Base-by-base conservation (phyloP, 2,888 invertebrate genomes). In the Leptodirus hochenwartii region DNA sequence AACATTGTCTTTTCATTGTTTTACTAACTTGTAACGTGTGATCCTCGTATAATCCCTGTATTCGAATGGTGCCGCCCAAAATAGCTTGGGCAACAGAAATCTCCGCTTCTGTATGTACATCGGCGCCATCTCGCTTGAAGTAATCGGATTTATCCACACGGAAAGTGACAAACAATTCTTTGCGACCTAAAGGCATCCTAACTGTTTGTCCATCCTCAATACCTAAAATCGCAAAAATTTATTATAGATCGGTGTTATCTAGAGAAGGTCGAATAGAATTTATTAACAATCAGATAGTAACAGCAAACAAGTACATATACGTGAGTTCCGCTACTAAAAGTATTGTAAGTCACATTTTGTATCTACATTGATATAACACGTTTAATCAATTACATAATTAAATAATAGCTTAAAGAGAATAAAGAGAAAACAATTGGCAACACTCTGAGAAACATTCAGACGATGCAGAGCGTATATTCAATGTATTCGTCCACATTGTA, bases 191-290 rank as follows among this genome's bases (percentile, higher is more conserved):
- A 4, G 80, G 67, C 78, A 98, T 82, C 31, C 96, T 70, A 4
- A 98, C 77, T 0, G 93, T 93, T 56, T 99, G 96, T 0, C 95
- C 95, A 53, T 98, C 87, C 51, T 96, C 93, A 5, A 98, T 87
- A 11, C 87, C 54, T 54, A 30, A 13, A 40, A 39, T 14, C 31
- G 20, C 15, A 22, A 25, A 17, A 22, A 23, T 17, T 30, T 22
- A 31, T 10, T 10, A 11, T 24, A 32, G 10, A 35, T 26, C 5
- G 15, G 9, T 15, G 15, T 26, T 13, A 5, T 14, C 15, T 26
- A n/a, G n/a, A n/a, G n/a, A n/a, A n/a, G n/a, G n/a, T 24, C 6
- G 8, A 24, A 14, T 11, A 9, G 5, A 22, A 16, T 24, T 17
- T 32, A 5, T 13, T 17, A 32, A 23, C 11, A 24, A 34, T 32